These are phyloP conservation scores for Spongilla lacustris DNA, from an alignment of 37 sponge, comb jelly and placozoan genomes.

Conservation along the genomic window DNA sequence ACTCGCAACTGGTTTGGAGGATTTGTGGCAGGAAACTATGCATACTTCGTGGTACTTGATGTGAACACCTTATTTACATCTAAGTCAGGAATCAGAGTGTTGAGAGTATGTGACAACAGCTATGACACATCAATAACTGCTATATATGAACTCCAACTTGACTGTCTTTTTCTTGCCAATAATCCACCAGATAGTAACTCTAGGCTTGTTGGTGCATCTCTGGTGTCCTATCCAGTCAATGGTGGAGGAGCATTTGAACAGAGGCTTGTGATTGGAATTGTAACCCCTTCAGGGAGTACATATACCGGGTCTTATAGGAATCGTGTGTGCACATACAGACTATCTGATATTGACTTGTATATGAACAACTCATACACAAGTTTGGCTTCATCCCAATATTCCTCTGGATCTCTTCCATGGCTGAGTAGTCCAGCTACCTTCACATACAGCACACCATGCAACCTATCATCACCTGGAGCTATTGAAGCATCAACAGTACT, in stretches of 20 bases:
- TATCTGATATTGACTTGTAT: not conserved
- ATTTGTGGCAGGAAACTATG: not conserved
- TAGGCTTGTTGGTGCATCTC: not conserved
- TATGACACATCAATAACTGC: not conserved
- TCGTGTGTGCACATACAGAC: conserved; percentile 11
- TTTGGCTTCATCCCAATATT: not conserved
- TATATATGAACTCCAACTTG: conserved; percentile 1
- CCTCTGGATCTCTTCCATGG: not conserved
- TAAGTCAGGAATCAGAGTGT: not conserved
- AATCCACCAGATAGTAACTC: not conserved
- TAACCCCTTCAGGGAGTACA: not conserved
- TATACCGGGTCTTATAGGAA: not conserved
- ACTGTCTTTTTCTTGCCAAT: not conserved
- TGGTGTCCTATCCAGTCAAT: not conserved
- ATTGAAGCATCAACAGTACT: not conserved
- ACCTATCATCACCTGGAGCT: not conserved
- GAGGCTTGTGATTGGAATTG: not conserved
- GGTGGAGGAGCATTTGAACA: not conserved
- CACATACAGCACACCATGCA: not conserved
- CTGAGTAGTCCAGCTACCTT: not conserved
- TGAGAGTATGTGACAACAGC: conserved; percentile 13
- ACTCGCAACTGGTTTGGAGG: conserved; percentile 1
- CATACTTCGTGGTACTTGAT: conserved; percentile 16
- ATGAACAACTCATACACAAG: not conserved
- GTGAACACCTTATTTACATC: not conserved